Evolutionary conservation across 2,113 vertebrate species (phyloP), one percentile per base, ranked within the genome.

Genomic region (Calonectris borealis): DNA sequence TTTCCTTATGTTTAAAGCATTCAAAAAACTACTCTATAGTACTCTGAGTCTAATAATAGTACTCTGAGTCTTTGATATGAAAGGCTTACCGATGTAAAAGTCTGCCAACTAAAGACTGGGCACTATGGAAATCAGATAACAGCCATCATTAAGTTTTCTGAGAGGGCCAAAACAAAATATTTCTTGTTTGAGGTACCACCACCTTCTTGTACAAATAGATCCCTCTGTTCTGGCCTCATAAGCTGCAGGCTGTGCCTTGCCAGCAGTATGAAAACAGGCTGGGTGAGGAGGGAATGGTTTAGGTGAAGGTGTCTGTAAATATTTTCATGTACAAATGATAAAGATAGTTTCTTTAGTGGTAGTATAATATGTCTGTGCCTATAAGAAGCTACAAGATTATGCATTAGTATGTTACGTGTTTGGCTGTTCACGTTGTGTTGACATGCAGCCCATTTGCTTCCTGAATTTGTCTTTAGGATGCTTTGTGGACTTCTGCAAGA

Each of bases 371-470:
- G 21, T 8, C n/a, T 54, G 27, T n/a, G 64, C 46, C 36, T 61
- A n/a, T 8, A 44, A 14, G 72, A 65, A 82, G 29, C 12, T 15
- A 7, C 16, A 42, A 36, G 24, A 36, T 72, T 20, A 9, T 49
- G 32, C 21, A 5, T 4, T 61, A 52, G 5, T 51, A 21, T 12
- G 7, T 78, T 89, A 29, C 0, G 0, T 17, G 13, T 36, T 58
- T 64, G 34, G 9, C 61, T 62, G 9, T 66, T 77, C 31, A 3
- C 2, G 1, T 44, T 51, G 32, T 29, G 25, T 64, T 36, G 38
- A 54, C 54, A 20, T 31, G 44, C 22, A 32, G 54, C 27, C 25
- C 21, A 1, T 73, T 69, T 54, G 17, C n/a, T n/a, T 84, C 58
- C 54, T 81, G 54, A 77, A 15, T 6, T n/a, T 81, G 17, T 16